These are phyloP conservation scores for Syritta pipiens DNA, from an alignment of 2,888 invertebrate species.

Conservation along the genomic window DNA sequence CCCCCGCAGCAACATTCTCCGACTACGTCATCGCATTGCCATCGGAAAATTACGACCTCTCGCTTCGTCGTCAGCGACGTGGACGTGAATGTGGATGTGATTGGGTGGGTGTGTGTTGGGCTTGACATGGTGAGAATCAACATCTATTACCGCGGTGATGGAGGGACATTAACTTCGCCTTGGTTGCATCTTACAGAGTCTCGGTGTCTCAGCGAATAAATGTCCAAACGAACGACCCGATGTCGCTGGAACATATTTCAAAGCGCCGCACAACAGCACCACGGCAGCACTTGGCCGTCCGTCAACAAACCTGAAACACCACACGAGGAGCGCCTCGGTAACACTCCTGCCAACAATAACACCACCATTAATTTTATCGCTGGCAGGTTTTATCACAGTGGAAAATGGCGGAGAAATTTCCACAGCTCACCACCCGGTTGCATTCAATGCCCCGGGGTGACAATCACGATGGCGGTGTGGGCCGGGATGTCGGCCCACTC, in stretches of 20 bases:
- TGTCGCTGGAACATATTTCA: conserved; percentile 30
- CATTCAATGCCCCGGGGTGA: conserved; percentile 11
- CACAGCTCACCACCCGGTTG: conserved; percentile 42
- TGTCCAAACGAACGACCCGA: conserved; percentile 24
- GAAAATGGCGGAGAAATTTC: conserved; percentile 31
- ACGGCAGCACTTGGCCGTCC: conserved; percentile 20
- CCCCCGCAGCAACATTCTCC: background rate
- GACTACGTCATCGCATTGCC: conserved; percentile 6
- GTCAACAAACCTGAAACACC: conserved; percentile 14
- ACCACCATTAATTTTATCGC: conserved; percentile 50
- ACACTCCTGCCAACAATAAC: conserved; percentile 40
- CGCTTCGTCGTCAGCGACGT: background rate
- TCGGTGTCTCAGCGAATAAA: conserved; percentile 17
- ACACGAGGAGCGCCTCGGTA: background rate
- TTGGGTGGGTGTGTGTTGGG: background rate
- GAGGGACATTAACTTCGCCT: conserved; percentile 39
- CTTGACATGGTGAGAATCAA: conserved; percentile 19
- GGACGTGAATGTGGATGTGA: background rate
- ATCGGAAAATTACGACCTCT: conserved; percentile 21
- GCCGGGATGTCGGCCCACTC: background rate
- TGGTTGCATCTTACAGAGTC: conserved; percentile 24
- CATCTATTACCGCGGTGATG: conserved; percentile 28
- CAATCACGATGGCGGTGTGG: conserved; percentile 18
- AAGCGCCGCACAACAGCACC: conserved; percentile 7
- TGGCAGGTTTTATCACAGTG: conserved; percentile 52